Evolutionary conservation across 2,797 vertebrate species (phyloP), one percentile per base, ranked within the genome.

Genomic region (Hirundo rustica): DNA sequence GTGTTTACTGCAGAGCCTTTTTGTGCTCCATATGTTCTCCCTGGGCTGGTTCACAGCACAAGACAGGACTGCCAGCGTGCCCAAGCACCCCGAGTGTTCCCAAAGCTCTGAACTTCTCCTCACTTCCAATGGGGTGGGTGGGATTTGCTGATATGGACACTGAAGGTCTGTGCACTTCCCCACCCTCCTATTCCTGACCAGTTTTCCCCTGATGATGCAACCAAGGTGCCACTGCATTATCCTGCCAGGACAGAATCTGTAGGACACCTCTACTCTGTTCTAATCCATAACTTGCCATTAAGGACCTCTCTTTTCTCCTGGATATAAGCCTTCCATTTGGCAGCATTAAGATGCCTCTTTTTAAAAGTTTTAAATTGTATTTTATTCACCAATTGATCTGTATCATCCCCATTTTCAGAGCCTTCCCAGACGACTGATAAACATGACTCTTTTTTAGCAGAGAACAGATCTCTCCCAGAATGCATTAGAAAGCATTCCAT

Each of bases 1-100:
- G 80, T 89, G 61, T 91, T 89, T 78, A 77, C 57, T 55, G 47
- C 44, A 58, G 58, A 93, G 88, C 79, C 85, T 91, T 94, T 89
- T 68, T 57, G 75, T 57, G 75, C 23, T 44, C 78, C 72, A 8
- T 79, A 66, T 91, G 78, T n/a, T 79, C 87, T 61, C 48, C 65
- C 78, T 25, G 23, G 34, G 17, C 45, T 26, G 34, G 25, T 14
- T 75, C 44, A 53, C 58, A 78, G 45, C 80, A 86, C 72, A 34
- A 36, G 78, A 70, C 44, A 87, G 38, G 60, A 61, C 64, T 85
- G 71, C n/a, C 62, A 72, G 61, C 0, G 0, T 38, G 50, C 71
- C 2, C 3, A 26, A 51, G 36, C 71, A 87, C 12, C 27, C 21
- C 2, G 6, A 25, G 40, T 2, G 16, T 4, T 71, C 61, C 57